A percentile compares a stretch with the other conserved stretches of the same genome.
These are phyloP conservation scores for Cuculus canorus DNA, from an alignment of 2,797 vertebrate species.

Conservation along the genomic window DNA sequence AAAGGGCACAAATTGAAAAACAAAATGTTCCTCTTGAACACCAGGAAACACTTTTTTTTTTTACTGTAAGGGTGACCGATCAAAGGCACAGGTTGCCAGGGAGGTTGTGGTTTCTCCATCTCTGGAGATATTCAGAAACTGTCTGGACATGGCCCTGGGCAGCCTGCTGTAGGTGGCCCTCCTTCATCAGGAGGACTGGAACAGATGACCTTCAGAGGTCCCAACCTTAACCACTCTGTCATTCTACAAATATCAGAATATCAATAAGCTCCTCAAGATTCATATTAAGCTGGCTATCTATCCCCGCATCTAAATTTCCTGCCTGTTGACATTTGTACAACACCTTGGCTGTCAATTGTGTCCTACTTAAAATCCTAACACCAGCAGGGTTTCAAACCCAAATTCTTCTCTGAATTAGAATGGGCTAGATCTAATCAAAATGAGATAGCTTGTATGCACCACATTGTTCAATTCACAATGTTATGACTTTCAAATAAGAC, in stretches of 20 bases:
- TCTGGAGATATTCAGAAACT: background rate
- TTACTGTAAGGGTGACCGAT: background rate
- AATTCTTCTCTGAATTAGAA: background rate
- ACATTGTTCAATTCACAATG: background rate
- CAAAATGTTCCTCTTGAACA: background rate
- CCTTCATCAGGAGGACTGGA: background rate
- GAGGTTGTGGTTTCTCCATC: background rate
- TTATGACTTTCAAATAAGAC: rapidly evolving
- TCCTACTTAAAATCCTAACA: background rate
- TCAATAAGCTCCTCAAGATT: background rate
- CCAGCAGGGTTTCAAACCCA: background rate
- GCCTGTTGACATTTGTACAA: background rate
- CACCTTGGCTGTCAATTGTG: background rate
- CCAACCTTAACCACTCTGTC: background rate
- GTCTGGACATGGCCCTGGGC: background rate
- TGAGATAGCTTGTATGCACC: background rate
- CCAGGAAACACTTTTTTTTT: background rate
- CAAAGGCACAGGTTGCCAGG: background rate
- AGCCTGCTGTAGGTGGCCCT: background rate
- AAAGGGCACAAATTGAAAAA: background rate
- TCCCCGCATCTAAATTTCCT: background rate
- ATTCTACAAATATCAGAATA: background rate
- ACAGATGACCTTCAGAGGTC: background rate
- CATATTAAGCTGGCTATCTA: background rate
- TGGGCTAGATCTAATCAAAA: background rate